Conservation (phyloP, 2,797 vertebrate species). For the Lacerta agilis region DNA sequence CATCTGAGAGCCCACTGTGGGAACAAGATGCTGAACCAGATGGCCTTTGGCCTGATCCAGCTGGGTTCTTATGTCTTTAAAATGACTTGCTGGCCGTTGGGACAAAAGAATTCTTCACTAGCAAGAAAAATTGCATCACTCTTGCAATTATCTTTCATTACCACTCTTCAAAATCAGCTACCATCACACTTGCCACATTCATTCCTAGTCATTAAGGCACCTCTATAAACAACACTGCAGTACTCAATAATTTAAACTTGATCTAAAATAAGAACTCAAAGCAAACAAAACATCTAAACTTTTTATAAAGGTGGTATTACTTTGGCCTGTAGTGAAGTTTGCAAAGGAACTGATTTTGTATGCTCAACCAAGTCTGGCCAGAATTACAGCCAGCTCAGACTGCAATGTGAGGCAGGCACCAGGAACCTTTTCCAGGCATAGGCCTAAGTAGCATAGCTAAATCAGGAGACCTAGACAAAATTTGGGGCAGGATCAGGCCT, state of each 20-base stretch:
- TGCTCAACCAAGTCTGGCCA: neutral
- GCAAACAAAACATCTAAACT: neutral
- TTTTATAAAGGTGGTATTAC: neutral
- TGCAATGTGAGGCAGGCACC: neutral
- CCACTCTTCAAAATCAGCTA: neutral
- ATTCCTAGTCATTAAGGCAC: neutral
- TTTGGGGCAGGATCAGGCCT: neutral
- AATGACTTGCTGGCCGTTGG: too few relatives aligned
- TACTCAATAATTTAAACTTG: slow-evolving; percentile 27
- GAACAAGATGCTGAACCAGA: too few relatives aligned
- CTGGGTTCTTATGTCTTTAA: too few relatives aligned
- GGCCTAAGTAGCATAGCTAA: neutral
- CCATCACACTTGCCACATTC: slow-evolving; percentile 11
- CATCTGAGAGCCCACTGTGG: too few relatives aligned
- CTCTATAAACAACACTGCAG: neutral
- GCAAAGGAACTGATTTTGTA: neutral
- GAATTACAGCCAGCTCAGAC: neutral
- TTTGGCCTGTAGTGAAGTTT: neutral
- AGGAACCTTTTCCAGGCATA: too few relatives aligned
- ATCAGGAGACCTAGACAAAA: too few relatives aligned
- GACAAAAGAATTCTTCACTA: too few relatives aligned
- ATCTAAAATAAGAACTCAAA: slow-evolving; percentile 22
- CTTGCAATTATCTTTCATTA: neutral
- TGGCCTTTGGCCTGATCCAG: too few relatives aligned
- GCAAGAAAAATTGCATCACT: too few relatives aligned